A percentile compares a stretch with the other conserved stretches of the same genome.
phyloP scores from a whole-genome alignment of 2,888 invertebrate species.

The Agrilus cyanescens region DNA sequence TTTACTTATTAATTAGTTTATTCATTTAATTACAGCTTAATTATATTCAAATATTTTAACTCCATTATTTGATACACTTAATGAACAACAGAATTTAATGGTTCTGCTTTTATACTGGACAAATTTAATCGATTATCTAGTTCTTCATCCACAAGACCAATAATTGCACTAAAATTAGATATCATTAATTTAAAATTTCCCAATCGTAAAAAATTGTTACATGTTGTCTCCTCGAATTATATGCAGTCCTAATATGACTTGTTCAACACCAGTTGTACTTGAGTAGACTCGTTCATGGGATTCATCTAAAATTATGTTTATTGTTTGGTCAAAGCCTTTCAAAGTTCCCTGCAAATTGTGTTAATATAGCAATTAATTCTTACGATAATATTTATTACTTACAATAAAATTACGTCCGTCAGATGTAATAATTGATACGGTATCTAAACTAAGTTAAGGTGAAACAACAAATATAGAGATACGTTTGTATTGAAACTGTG shows the following conservation, averaged over 20 bases:
- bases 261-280: slow-evolving; percentile 80
- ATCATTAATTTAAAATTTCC: slow-evolving; percentile 2
- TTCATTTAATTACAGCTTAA: too few species aligned
- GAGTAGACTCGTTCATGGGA: slow-evolving; percentile 98
- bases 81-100: slow-evolving; percentile 69
- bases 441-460: slow-evolving; percentile 40
- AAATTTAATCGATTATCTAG: slow-evolving; percentile 71
- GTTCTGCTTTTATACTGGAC: slow-evolving; percentile 71
- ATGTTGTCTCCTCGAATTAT: slow-evolving; percentile 98
- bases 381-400: slow-evolving; percentile 28
- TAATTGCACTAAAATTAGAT: slow-evolving; percentile 50
- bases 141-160: slow-evolving; percentile 75
- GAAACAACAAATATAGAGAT: slow-evolving; percentile 10
- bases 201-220: slow-evolving; percentile 38
- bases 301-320: slow-evolving; percentile 95
- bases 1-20: too few species aligned
- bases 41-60: too few species aligned
- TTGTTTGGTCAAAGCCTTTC: slow-evolving; percentile 99
- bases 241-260: slow-evolving; percentile 92
- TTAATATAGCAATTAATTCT: slow-evolving; percentile 3
- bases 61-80: slow-evolving; percentile 28
- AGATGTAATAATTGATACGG: slow-evolving; percentile 89
- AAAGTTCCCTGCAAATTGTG: slow-evolving; percentile 63
- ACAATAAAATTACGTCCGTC: slow-evolving; percentile 93
- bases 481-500: slow-evolving; percentile 10